phyloP scores from a whole-genome alignment of 2,113 vertebrate species.

The Bettongia penicillata region DNA sequence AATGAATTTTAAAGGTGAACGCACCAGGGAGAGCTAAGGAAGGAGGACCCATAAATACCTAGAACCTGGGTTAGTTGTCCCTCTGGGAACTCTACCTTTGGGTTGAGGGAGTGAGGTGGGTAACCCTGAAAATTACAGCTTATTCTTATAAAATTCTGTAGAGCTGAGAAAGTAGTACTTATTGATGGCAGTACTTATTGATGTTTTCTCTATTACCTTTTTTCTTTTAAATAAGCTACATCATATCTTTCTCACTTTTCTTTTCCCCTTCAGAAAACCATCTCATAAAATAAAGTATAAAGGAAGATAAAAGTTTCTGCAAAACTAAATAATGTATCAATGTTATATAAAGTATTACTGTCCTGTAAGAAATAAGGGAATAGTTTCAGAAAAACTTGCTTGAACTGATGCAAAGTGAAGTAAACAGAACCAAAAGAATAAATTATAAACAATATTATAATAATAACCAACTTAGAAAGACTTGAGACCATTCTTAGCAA shows the following conservation, averaged over 20 bases:
- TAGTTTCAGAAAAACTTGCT: background rate
- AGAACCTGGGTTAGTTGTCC: too few relatives aligned
- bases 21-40: too few relatives aligned
- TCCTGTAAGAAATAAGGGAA: background rate
- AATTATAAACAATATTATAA: background rate
- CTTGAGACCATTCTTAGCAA: background rate
- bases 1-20: too few relatives aligned
- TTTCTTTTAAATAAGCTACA: background rate
- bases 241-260: background rate
- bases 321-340: too few relatives aligned
- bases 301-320: too few relatives aligned
- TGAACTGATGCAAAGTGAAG: background rate
- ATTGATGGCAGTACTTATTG: too few relatives aligned
- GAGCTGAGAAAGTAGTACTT: too few relatives aligned
- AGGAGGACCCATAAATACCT: too few relatives aligned
- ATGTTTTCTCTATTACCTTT: background rate
- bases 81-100: too few relatives aligned
- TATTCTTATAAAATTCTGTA: too few relatives aligned
- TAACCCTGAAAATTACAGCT: too few relatives aligned
- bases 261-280: background rate
- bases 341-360: background rate
- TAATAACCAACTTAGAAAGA: background rate
- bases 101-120: too few relatives aligned
- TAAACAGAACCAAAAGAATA: background rate
- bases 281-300: background rate